These are phyloP conservation scores for Brachyistius frenatus DNA, from an alignment of 2,113 vertebrate species.

Conservation along the genomic window DNA sequence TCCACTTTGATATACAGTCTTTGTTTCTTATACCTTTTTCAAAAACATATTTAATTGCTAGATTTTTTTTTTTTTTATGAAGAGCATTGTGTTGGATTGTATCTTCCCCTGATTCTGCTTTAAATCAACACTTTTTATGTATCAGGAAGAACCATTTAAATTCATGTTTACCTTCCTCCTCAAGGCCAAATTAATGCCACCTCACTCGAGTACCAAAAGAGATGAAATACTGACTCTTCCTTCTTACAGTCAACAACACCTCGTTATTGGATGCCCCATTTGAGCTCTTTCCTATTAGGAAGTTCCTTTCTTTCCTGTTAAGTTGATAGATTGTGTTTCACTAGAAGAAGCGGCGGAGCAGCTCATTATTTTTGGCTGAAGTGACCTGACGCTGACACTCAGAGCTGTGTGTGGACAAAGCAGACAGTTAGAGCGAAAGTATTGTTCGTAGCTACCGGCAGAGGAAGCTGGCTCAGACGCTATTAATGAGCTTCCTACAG, in stretches of 20 bases:
- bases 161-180: too few species aligned
- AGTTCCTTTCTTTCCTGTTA: not conserved
- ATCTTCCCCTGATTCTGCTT: too few species aligned
- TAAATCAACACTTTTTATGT: not conserved
- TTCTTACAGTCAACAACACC: not conserved
- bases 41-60: too few species aligned
- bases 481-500: not conserved
- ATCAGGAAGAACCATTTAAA: too few species aligned
- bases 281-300: not conserved
- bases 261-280: too few species aligned
- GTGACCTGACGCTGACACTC: constrained; percentile 12
- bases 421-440: constrained; percentile 12
- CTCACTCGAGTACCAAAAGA: not conserved
- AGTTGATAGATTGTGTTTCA: not conserved
- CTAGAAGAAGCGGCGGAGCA: not conserved
- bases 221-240: not conserved
- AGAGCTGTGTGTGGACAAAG: not conserved
- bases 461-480: constrained; percentile 52
- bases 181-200: not conserved
- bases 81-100: too few species aligned
- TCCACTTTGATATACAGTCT: too few species aligned
- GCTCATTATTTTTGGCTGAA: constrained; percentile 22
- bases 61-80: too few species aligned
- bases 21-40: too few species aligned
- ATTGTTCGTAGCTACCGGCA: constrained; percentile 44